Conservation (phyloP, 2,797 vertebrate species). For the Lateolabrax maculatus region DNA sequence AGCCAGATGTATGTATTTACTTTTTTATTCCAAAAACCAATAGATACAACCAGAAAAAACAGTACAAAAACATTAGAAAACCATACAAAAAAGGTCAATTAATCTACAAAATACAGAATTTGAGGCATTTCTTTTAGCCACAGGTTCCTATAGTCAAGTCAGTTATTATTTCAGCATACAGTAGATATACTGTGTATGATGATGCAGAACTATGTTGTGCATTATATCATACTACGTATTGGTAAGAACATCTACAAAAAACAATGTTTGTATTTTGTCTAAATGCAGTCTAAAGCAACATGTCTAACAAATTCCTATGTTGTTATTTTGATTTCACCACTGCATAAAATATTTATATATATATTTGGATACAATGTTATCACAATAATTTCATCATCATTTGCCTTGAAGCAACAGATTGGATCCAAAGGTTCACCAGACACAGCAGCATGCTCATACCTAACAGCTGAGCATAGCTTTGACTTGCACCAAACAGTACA, state of each 20-base stretch:
- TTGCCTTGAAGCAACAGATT: background rate
- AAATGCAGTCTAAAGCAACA: background rate
- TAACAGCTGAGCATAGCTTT: conserved; percentile 51
- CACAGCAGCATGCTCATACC: conserved; percentile 34
- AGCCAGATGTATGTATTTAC: background rate
- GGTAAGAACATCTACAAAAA: background rate
- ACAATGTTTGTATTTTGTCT: background rate
- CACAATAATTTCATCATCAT: conserved; percentile 7
- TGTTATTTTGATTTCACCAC: background rate
- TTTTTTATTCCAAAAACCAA: conserved; percentile 57
- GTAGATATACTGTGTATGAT: background rate
- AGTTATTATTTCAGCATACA: background rate
- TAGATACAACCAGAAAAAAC: conserved; percentile 7
- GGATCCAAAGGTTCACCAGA: conserved; percentile 14
- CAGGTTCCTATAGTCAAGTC: background rate
- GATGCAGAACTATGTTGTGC: background rate
- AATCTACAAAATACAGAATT: background rate
- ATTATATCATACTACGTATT: background rate
- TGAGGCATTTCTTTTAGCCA: background rate
- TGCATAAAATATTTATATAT: too few species aligned
- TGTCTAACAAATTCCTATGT: background rate
- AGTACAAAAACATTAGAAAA: conserved; percentile 44
- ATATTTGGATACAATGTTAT: background rate
- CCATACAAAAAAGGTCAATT: background rate
- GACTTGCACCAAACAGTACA: conserved; percentile 47